These are phyloP conservation scores for Brenthis daphne DNA, from an alignment of 2,888 invertebrate species.

Conservation along the genomic window DNA sequence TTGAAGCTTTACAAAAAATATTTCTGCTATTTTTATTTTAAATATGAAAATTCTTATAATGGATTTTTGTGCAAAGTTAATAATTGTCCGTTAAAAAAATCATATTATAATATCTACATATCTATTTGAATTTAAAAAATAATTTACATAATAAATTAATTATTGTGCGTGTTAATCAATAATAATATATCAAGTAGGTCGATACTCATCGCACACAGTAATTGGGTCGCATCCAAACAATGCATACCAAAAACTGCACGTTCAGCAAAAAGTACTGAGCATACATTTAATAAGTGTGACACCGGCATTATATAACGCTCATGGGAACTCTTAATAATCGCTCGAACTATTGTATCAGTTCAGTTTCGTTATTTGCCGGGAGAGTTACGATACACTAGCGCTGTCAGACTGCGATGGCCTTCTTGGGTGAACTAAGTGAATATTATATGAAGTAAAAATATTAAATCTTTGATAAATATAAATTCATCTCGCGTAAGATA, in stretches of 20 bases:
- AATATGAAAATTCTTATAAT: too few species aligned
- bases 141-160: too few species aligned
- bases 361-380: conserved; percentile 21
- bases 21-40: too few species aligned
- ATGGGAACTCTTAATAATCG: conserved; percentile 41
- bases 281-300: conserved; percentile 39
- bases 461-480: too few species aligned
- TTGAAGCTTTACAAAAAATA: too few species aligned
- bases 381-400: not conserved
- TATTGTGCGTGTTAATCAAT: not conserved
- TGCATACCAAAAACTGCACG: conserved; percentile 31
- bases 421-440: too few species aligned
- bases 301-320: conserved; percentile 42
- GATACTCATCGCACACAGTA: conserved; percentile 28
- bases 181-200: conserved; percentile 5
- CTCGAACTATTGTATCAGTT: conserved; percentile 33
- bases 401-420: not conserved
- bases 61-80: too few species aligned
- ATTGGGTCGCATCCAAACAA: conserved; percentile 35
- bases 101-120: too few species aligned
- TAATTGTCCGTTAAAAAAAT: too few species aligned
- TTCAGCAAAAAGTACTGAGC: conserved; percentile 34
- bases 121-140: too few species aligned
- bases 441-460: too few species aligned
- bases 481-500: too few species aligned